Conservation (phyloP, 2,888 invertebrate genomes). For the Chesias legatella region DNA sequence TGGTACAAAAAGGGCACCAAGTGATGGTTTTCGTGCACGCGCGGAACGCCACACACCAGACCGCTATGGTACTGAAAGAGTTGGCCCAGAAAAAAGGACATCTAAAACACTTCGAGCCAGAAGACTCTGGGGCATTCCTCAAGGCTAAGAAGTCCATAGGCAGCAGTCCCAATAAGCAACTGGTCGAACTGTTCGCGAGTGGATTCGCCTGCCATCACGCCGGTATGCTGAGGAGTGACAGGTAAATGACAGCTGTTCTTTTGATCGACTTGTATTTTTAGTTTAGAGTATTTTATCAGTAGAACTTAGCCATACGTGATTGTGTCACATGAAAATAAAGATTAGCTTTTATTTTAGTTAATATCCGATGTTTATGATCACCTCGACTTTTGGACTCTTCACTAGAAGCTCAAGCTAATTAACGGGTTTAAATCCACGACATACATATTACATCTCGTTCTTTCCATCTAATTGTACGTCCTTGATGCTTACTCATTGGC, state of each 20-base stretch:
- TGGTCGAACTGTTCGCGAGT: conserved; percentile 90
- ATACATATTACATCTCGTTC: too few species aligned
- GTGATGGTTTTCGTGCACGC: conserved; percentile 99
- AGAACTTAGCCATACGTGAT: too few species aligned
- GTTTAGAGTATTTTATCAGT: too few species aligned
- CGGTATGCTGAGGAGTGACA: conserved; percentile 93
- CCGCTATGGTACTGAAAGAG: conserved; percentile 92
- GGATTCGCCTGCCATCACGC: conserved; percentile 99
- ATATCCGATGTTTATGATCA: too few species aligned
- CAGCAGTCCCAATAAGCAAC: conserved; percentile 88
- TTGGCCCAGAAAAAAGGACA: conserved; percentile 88
- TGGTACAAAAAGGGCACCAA: conserved; percentile 95
- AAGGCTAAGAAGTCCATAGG: conserved; percentile 85
- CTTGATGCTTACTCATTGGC: too few species aligned
- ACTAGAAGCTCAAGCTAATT: too few species aligned
- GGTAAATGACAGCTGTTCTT: conserved; percentile 65
- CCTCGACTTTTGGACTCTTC: too few species aligned
- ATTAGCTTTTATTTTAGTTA: too few species aligned
- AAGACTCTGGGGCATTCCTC: conserved; percentile 81
- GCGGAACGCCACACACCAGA: conserved; percentile 95
- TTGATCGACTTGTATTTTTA: too few species aligned
- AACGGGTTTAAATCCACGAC: too few species aligned
- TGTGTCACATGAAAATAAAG: too few species aligned
- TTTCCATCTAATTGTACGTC: too few species aligned
- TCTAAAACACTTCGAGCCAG: conserved; percentile 84